These are phyloP conservation scores for Dromiciops gliroides DNA, from an alignment of 2,113 vertebrate genomes.

Conservation along the genomic window DNA sequence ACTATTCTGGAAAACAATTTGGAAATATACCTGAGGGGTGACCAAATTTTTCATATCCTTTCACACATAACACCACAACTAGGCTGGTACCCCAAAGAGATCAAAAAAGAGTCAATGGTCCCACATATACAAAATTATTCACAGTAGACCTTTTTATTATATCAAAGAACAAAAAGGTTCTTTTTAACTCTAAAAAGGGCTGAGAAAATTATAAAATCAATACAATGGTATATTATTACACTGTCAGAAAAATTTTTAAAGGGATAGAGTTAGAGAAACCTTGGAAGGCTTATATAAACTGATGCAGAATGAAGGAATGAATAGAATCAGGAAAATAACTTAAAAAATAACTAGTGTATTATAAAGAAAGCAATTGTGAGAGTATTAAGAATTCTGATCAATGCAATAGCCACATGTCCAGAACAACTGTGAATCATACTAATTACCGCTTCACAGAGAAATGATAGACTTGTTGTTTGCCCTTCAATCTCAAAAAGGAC, in stretches of 20 bases:
- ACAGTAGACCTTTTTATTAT: background rate
- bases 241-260: slow-evolving; percentile 9
- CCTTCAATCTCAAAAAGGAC: too few relatives aligned
- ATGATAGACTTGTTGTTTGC: too few relatives aligned
- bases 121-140: background rate
- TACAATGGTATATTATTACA: slow-evolving; percentile 27
- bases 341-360: too few relatives aligned
- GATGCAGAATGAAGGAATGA: background rate
- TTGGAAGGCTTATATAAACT: slow-evolving; percentile 2
- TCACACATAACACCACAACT: background rate
- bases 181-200: too few relatives aligned
- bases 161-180: too few relatives aligned
- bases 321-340: background rate
- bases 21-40: background rate
- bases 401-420: too few relatives aligned
- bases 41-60: background rate
- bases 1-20: background rate
- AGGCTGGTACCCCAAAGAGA: background rate
- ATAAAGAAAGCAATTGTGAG: too few relatives aligned
- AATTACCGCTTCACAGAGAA: too few relatives aligned
- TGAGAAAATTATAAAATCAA: slow-evolving; percentile 4
- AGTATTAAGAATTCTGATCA: too few relatives aligned
- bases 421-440: too few relatives aligned
- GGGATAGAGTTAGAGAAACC: too few relatives aligned
- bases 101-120: background rate